A percentile compares a stretch with the other conserved stretches of the same genome.
Evolutionary conservation across 1,140 invertebrate genomes (phyloP).

Genomic region (Panagrolaimus sp.): DNA sequence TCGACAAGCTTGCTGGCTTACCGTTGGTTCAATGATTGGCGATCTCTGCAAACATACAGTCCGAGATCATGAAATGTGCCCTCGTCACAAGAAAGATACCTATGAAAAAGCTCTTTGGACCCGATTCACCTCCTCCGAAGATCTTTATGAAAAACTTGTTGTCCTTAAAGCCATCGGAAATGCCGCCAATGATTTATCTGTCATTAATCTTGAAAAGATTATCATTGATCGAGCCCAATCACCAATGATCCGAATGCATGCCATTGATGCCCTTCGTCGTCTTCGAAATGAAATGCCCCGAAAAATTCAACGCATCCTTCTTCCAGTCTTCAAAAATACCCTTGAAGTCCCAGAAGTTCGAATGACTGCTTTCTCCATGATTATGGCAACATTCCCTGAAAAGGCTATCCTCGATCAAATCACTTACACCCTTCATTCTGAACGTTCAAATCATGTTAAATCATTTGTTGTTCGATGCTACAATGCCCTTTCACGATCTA

Average conservation of each 20-base stretch:
- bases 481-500: conserved; percentile 36
- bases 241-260: conserved; percentile 9
- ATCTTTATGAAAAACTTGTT: conserved; percentile 45
- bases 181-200: conserved; percentile 42
- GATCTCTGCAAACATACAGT: conserved; percentile 32
- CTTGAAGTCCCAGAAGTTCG: conserved; percentile 43
- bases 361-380: conserved; percentile 43
- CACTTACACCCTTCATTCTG: conserved; percentile 31
- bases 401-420: conserved; percentile 30
- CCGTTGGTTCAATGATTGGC: conserved; percentile 35
- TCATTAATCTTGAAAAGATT: conserved; percentile 36
- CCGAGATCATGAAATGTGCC: conserved; percentile 34
- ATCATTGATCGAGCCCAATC: conserved; percentile 20
- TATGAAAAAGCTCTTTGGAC: conserved; percentile 30
- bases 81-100: conserved; percentile 37
- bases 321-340: conserved; percentile 42
- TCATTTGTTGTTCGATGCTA: too few relatives aligned
- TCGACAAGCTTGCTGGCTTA: conserved; percentile 37
- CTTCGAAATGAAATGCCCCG: conserved; percentile 33
- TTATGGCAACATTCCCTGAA: conserved; percentile 32
- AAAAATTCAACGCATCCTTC: conserved; percentile 34
- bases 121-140: conserved; percentile 17
- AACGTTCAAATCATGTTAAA: conserved; percentile 40
- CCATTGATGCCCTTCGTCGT: conserved; percentile 39
- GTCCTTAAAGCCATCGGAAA: conserved; percentile 41